Base-by-base conservation (phyloP, 2,797 vertebrate species). In the Melopsittacus undulatus region DNA sequence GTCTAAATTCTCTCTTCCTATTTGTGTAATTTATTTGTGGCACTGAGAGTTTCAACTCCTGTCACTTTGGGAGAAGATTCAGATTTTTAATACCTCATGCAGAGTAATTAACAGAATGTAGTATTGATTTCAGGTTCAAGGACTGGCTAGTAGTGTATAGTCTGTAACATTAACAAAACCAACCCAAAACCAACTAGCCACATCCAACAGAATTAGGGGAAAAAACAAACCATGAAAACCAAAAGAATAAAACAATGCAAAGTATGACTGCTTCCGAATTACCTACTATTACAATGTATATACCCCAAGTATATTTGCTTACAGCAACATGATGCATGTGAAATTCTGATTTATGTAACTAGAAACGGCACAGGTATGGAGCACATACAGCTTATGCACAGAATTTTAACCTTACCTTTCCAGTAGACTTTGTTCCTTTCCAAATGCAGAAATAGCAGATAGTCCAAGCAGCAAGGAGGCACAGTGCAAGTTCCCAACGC, bases 391-490 rank as follows among this genome's bases (percentile, higher is more conserved):
- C 20, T 10, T 21, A 70, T 9, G 10, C 22, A 43, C 7, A 52
- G 48, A 49, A 43, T 77, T n/a, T 15, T 27, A 63, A 27, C 48
- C 97, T 98, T 97, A 99, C 99, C 99, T 99, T 99, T 95, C 99
- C 99, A 24, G 99, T 99, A 49, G 99, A 99, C 97, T 99, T 99
- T 94, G 99, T 99, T 36, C 99, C 99, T 96, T 99, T 99, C 99
- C 99, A 99, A 97, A 99, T 99, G 97, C 99, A 99, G 97, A 99
- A 99, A 96, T 99, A 99, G 96, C 99, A 99, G 97, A 99, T 99
- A 97, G 99, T 99, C 99, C 99, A 99, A 79, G 99, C 99, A 56
- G 99, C 98, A 48, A 99, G 98, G 78, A 99, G 98, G 98, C 99
- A 99, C 84, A 99, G 97, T 40, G 99, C 99, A 74, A 99, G 98